Evolutionary conservation across 2,888 invertebrate genomes (phyloP).

Genomic region (Atherix ibis): DNA sequence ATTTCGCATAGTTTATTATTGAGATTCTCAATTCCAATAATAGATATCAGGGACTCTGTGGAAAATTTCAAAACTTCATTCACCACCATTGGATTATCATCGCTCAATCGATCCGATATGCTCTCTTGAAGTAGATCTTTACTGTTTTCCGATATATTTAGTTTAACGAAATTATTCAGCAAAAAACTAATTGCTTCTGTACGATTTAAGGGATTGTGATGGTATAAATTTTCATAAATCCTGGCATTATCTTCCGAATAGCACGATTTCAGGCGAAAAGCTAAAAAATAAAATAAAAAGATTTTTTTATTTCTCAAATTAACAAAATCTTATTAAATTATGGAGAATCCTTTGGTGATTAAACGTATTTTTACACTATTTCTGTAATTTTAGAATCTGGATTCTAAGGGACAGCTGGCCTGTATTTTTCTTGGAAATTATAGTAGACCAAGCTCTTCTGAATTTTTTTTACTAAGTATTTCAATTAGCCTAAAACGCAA

Average conservation of each 20-base stretch:
- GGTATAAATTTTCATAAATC: slow-evolving; percentile 55
- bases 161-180: slow-evolving; percentile 35
- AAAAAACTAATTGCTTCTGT: slow-evolving; percentile 50
- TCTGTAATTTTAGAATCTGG: too few species aligned
- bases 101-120: slow-evolving; percentile 47
- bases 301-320: background rate
- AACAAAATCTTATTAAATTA: too few species aligned
- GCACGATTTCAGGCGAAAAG: slow-evolving; percentile 39
- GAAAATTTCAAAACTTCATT: slow-evolving; percentile 36
- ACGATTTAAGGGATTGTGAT: slow-evolving; percentile 49
- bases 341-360: too few species aligned
- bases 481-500: too few species aligned
- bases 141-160: slow-evolving; percentile 35
- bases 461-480: too few species aligned
- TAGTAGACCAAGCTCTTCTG: too few species aligned
- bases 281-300: slow-evolving; percentile 16
- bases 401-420: too few species aligned
- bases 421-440: too few species aligned
- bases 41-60: slow-evolving; percentile 26
- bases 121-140: slow-evolving; percentile 46
- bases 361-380: too few species aligned
- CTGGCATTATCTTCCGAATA: slow-evolving; percentile 37
- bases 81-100: slow-evolving; percentile 49
- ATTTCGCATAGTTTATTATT: slow-evolving; percentile 37
- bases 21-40: slow-evolving; percentile 34